Base-by-base conservation (phyloP, 2,888 invertebrate species). In the Napeogenes sylphis region DNA sequence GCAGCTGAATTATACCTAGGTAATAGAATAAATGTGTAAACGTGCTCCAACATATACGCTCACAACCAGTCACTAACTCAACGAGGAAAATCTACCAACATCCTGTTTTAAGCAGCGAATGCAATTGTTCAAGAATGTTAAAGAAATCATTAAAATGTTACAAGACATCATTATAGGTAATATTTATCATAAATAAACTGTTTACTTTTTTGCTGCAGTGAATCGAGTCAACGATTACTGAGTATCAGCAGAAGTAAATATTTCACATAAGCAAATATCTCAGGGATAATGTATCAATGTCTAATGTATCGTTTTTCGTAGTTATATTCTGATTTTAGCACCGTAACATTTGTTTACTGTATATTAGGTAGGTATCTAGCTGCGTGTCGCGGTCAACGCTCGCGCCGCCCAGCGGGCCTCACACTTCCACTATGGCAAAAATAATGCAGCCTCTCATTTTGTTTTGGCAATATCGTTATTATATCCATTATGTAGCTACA, bases 51-150 rank as follows among this genome's bases (percentile, higher is more conserved):
- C 69, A 68, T 74, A 73, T 69, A 70, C 66, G 69, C 66, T 69
- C 67, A 68, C 70, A 72, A 64, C 70, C 67, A 70, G 65, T 68
- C 69, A 67, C 70, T 75, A 75, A 70, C 73, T 70, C 74, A 70
- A 83, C 73, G 76, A 86, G 86, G 85, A 88, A 86, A 87, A 87
- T 81, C 77, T 74, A 77, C 72, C 75, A 64, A 80, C 78, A 83
- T 85, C 84, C 85, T 85, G 84, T 83, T 85, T 76, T 75, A 70
- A 76, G 79, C 77, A 77, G 77, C 71, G 73, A 72, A 74, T 76
- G 75, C 74, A 67, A 75, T 75, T 73, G 71, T 64, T 58, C 56
- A 60, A 62, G 62, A 68, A 54, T 61, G 33, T 53, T 57, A 21
- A 59, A 42, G 46, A 61, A 55, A 58, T 38, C 35, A 51, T 51